phyloP scores from a whole-genome alignment of 2,113 vertebrate genomes.

The Anoplopoma fimbria region DNA sequence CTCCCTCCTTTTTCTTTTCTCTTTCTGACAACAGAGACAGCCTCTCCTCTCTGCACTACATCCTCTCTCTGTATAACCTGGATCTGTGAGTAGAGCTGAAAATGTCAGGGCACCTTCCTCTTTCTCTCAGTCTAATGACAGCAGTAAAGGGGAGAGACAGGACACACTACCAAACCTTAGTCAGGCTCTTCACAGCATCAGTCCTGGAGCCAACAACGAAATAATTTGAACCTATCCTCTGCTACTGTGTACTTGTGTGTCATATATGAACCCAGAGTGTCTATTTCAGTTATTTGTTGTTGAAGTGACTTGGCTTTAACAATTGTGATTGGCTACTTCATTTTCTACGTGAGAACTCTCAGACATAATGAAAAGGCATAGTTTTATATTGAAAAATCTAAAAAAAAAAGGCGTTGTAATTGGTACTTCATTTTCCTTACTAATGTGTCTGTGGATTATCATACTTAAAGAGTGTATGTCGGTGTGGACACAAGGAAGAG shows the following conservation, averaged over 20 bases:
- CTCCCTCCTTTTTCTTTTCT: background rate
- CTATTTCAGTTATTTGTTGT: background rate
- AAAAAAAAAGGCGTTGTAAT: background rate
- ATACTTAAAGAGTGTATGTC: background rate
- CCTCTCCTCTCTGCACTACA: background rate
- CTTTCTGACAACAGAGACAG: slow-evolving; percentile 3
- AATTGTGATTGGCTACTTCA: background rate
- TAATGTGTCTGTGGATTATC: background rate
- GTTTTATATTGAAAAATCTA: background rate
- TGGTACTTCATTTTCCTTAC: background rate
- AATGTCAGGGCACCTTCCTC: slow-evolving; percentile 8
- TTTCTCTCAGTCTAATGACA: slow-evolving; percentile 15
- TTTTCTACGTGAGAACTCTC: background rate
- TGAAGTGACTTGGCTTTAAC: background rate
- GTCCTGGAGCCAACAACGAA: background rate
- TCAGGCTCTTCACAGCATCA: background rate
- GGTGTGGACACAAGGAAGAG: too few species aligned
- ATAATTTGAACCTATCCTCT: background rate
- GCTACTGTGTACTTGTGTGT: background rate
- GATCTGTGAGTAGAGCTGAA: slow-evolving; percentile 20
- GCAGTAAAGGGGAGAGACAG: slow-evolving; percentile 1
- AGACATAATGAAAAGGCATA: background rate
- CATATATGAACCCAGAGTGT: background rate
- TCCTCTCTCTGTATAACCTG: slow-evolving; percentile 14
- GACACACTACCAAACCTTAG: background rate